Conservation (phyloP, 2,113 vertebrate species). For the Halichoeres trimaculatus region DNA sequence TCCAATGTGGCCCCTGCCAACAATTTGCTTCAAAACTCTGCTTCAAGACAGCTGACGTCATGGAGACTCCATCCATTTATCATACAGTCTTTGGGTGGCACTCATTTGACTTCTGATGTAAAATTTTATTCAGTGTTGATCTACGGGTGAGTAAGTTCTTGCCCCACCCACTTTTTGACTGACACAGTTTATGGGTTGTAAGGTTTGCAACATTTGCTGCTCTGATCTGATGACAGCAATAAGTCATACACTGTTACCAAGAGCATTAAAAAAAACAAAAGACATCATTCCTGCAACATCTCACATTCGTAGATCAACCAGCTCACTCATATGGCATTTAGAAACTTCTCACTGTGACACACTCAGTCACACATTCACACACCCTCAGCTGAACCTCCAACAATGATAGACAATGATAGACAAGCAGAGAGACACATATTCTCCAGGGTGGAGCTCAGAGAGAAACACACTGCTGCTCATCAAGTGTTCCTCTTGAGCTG, state of each 20-base stretch:
- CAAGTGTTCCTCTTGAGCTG: background rate
- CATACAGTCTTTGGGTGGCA: too few relatives aligned
- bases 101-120: too few relatives aligned
- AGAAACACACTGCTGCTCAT: background rate
- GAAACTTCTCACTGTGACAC: conserved; percentile 25
- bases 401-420: conserved; percentile 36
- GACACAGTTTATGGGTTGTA: background rate
- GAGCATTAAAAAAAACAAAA: conserved; percentile 2
- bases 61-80: too few relatives aligned
- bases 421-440: conserved; percentile 3
- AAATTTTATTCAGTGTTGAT: background rate
- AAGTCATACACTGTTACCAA: conserved; percentile 9
- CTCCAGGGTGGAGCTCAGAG: background rate
- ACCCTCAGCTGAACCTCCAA: conserved; percentile 33
- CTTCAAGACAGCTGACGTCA: too few relatives aligned
- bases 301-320: conserved; percentile 15
- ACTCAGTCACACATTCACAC: conserved; percentile 48
- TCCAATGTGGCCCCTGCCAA: too few relatives aligned
- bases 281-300: conserved; percentile 45
- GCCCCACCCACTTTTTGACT: background rate
- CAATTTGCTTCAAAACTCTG: too few relatives aligned
- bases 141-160: background rate
- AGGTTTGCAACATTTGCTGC: background rate
- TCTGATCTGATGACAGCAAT: conserved; percentile 1
- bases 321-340: conserved; percentile 55